Evolutionary conservation across 2,888 invertebrate genomes (phyloP), one percentile per base, ranked within the genome.

Genomic region (Cryptocephalus moraei): DNA sequence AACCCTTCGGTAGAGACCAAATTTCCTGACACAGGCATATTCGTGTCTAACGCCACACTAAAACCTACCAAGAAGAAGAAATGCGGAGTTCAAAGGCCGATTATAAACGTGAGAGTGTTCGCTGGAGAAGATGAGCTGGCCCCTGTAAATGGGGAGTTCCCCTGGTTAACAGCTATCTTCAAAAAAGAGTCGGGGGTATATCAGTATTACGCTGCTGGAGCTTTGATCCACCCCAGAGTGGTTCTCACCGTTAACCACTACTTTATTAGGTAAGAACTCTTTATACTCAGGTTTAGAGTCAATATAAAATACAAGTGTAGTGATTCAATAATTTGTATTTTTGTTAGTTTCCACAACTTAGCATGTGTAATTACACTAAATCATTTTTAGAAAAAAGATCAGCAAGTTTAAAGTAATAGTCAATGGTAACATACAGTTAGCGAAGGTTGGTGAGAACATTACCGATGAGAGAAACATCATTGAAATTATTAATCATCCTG

Each of bases 371-470:
- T 9, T 13, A 4, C 10, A 32, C 4, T 41, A 14, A 39, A 33
- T 10, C 22, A 11, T 36, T 36, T 36, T 36, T 36, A 36, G 12
- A 6, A 44, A 45, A 12, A 45, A 48, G 39, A 44, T 50, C 1
- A 22, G 42, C 0, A 43, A 51, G 12, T 49, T 61, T 33, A 74
- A 73, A 57, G 69, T 79, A 78, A 82, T 1, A 84, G 86, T 0
- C 84, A 88, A 65, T 85, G 87, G 87, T 83, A 85, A 70, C 80
- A 86, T 0, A 81, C 84, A 67, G 81, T 81, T 0, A 70, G 68
- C 0, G 77, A 76, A 41, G 84, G 85, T 63, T 71, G 82, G 13
- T 31, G 33, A 10, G 1, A 73, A 77, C 45, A 77, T 77, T 0
- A 77, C 76, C 52, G 79, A 83, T 58, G 86, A 87, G 63, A 70